These are phyloP conservation scores for Caenorhabditis sp. DNA, from an alignment of 2,888 invertebrate species.

Conservation along the genomic window DNA sequence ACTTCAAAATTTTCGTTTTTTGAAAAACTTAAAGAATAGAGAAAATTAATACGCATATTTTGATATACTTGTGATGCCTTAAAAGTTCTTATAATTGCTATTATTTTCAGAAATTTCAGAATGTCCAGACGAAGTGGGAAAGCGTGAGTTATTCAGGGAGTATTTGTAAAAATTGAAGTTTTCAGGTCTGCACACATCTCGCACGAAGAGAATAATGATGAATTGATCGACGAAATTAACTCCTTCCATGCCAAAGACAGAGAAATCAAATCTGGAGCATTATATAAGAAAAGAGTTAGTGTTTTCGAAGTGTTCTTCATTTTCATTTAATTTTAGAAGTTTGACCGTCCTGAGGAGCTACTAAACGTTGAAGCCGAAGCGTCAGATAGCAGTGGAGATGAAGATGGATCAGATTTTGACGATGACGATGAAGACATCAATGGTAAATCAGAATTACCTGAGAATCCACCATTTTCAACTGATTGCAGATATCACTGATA, in stretches of 20 bases:
- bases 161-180: neutral
- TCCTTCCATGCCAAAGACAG: slow-evolving; percentile 55
- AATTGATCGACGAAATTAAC: slow-evolving; percentile 63
- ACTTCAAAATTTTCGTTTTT: slow-evolving; percentile 7
- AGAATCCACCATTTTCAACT: no score
- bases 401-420: slow-evolving; percentile 51
- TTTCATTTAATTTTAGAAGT: slow-evolving; percentile 8
- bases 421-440: slow-evolving; percentile 36
- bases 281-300: neutral
- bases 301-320: neutral
- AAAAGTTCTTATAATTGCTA: neutral
- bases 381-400: slow-evolving; percentile 46
- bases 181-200: slow-evolving; percentile 45
- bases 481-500: slow-evolving; percentile 61
- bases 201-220: slow-evolving; percentile 55
- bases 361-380: slow-evolving; percentile 60
- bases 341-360: slow-evolving; percentile 44
- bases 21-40: neutral
- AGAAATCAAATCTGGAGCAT: slow-evolving; percentile 4
- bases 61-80: neutral
- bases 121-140: slow-evolving; percentile 21
- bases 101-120: slow-evolving; percentile 4
- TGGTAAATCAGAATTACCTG: no score
- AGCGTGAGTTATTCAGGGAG: slow-evolving; percentile 22
- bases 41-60: neutral